Conservation (phyloP, 1,140 invertebrate species). For the Drosophila lacertosa region DNA sequence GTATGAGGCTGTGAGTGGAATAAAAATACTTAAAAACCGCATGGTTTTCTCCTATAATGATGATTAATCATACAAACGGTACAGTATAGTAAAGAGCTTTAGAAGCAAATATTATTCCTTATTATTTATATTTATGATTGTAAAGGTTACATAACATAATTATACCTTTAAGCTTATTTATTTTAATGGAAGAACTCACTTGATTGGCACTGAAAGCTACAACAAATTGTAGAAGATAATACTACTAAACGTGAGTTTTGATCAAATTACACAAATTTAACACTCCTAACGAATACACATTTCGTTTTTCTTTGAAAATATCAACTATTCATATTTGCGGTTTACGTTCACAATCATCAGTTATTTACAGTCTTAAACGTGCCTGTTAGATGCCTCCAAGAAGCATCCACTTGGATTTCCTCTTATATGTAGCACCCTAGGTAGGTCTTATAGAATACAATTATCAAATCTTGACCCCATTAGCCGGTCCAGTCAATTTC, state of each 20-base stretch:
- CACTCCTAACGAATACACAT: conserved; percentile 1
- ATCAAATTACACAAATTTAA: conserved; percentile 7
- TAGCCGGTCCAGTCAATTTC: conserved; percentile 27
- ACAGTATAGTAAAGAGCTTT: background rate
- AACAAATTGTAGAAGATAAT: conserved; percentile 64
- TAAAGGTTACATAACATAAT: conserved; percentile 11
- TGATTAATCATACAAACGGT: conserved; percentile 2
- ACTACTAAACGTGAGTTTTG: conserved; percentile 20
- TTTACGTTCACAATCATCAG: background rate
- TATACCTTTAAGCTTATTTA: conserved; percentile 31
- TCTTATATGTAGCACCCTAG: background rate
- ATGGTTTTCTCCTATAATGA: background rate
- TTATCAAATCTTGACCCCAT: conserved; percentile 59
- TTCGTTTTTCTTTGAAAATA: background rate
- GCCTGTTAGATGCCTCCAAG: background rate
- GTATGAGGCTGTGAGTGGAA: conserved; percentile 6
- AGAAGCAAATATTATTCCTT: conserved; percentile 1
- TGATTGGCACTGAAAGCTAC: conserved; percentile 75
- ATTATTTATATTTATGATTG: background rate
- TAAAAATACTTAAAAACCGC: conserved; percentile 24
- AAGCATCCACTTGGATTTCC: background rate
- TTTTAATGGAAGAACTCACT: conserved; percentile 65
- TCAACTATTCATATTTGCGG: background rate
- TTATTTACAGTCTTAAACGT: conserved; percentile 65
- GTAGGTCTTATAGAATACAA: too few species aligned